Conservation (phyloP, 2,888 invertebrate species). For the Salpingus planirostris region DNA sequence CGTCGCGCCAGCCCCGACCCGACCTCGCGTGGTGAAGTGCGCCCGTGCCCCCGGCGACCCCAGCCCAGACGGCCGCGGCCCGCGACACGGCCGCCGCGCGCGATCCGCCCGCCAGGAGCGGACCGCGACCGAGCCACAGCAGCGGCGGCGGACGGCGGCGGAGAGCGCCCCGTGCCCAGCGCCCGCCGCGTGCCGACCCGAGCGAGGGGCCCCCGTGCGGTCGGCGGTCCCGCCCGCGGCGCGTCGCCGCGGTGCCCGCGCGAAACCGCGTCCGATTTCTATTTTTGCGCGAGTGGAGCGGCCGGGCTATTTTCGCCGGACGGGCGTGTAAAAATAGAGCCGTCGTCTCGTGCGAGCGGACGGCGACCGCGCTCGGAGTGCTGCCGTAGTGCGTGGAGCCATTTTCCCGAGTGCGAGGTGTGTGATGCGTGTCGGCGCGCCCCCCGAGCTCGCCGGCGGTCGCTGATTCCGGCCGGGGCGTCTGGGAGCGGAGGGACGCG, state of each 20-base stretch:
- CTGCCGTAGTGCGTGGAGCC: constrained; percentile 8
- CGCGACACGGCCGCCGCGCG: neutral
- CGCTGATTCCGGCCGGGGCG: constrained; percentile 4
- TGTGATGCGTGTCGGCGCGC: no score
- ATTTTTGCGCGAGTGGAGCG: constrained; percentile 40
- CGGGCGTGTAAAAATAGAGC: constrained; percentile 41
- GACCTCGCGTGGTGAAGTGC: constrained; percentile 11
- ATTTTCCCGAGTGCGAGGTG: no score
- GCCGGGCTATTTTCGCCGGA: constrained; percentile 40
- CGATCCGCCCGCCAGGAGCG: no score
- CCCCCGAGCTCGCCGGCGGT: no score
- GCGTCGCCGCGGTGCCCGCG: no score
- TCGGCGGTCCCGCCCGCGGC: no score
- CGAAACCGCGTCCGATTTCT: constrained; percentile 38
- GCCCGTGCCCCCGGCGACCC: neutral
- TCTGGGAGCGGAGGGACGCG: constrained; percentile 1
- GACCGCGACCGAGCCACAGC: constrained; percentile 5
- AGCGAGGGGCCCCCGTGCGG: no score
- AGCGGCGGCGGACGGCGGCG: constrained; percentile 4
- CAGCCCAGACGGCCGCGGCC: neutral
- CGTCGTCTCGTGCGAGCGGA: constrained; percentile 26
- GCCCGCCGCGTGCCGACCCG: no score
- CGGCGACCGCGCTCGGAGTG: constrained; percentile 4
- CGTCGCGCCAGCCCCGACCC: no score
- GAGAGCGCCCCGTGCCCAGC: no score